Percentiles rank a stretch among this genome's conserved stretches.
Evolutionary conservation across 2,113 vertebrate species (phyloP).

Genomic region (Mola mola): DNA sequence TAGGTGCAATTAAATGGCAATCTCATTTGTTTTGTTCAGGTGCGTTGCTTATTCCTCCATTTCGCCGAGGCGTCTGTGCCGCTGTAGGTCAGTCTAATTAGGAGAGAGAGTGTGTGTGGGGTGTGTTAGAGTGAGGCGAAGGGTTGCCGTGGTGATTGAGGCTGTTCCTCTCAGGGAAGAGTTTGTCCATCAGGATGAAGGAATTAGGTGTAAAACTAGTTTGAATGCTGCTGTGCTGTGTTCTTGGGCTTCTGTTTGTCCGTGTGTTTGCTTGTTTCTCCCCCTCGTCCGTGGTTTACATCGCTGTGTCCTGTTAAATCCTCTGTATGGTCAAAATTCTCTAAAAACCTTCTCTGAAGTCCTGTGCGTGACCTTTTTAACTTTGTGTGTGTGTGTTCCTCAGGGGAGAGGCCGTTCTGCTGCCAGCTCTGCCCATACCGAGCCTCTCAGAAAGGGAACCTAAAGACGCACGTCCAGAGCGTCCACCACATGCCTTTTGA

Average conservation of each 20-base stretch:
- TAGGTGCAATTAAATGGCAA: slow-evolving; percentile 87
- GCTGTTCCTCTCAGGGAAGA: slow-evolving; percentile 26
- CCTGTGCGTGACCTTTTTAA: slow-evolving; percentile 26
- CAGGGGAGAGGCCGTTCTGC: slow-evolving; percentile 81
- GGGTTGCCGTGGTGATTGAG: slow-evolving; percentile 59
- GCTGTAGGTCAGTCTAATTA: slow-evolving; percentile 75
- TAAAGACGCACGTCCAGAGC: slow-evolving; percentile 80
- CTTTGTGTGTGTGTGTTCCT: slow-evolving; percentile 42
- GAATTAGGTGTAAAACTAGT: slow-evolving; percentile 21
- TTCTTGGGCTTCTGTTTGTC: background rate
- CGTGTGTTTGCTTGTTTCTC: too few species aligned
- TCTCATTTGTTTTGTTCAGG: slow-evolving; percentile 85
- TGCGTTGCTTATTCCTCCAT: slow-evolving; percentile 71
- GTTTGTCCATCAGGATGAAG: slow-evolving; percentile 33
- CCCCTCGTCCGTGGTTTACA: slow-evolving; percentile 12
- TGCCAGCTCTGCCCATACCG: slow-evolving; percentile 84
- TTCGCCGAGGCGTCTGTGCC: slow-evolving; percentile 67
- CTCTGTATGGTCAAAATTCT: background rate
- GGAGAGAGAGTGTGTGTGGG: slow-evolving; percentile 39
- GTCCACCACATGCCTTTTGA: slow-evolving; percentile 78
- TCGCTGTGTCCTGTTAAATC: slow-evolving; percentile 13
- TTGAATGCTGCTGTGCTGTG: slow-evolving; percentile 7
- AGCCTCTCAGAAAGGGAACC: slow-evolving; percentile 92
- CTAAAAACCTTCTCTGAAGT: background rate
- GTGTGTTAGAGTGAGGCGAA: slow-evolving; percentile 11